A percentile compares a stretch with the other conserved stretches of the same genome.
Evolutionary conservation across 2,888 invertebrate species (phyloP).

Genomic region (Cataglyphis altisquamis): DNA sequence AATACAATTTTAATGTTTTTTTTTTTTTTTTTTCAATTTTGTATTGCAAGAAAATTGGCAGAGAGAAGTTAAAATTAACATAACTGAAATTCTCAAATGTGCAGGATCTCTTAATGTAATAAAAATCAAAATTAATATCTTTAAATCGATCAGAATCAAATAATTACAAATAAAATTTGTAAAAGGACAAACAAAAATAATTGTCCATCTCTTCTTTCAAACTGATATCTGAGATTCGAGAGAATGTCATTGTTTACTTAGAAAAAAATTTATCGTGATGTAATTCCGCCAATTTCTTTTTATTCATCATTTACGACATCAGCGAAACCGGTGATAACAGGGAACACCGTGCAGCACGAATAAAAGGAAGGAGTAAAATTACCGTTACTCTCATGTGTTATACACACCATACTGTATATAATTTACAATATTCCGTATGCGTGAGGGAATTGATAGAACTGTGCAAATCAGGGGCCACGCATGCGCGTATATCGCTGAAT

Average conservation of each 20-base stretch:
- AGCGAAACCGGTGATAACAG: background rate
- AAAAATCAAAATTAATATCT: background rate
- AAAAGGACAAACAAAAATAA: background rate
- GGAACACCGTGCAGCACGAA: conserved; percentile 9
- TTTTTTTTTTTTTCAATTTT: background rate
- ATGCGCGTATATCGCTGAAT: conserved; percentile 31
- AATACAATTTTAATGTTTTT: background rate
- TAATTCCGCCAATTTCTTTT: background rate
- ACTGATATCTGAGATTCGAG: background rate
- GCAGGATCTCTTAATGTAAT: background rate
- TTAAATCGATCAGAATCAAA: too few species aligned
- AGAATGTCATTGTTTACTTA: background rate
- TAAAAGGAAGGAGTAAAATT: conserved; percentile 36
- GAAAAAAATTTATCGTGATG: background rate
- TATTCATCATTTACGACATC: conserved; percentile 22
- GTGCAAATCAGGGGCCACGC: background rate
- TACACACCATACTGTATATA: conserved; percentile 43
- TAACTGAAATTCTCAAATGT: background rate
- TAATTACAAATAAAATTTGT: background rate
- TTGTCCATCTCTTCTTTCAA: background rate
- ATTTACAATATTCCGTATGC: conserved; percentile 58
- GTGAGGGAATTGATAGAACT: conserved; percentile 19
- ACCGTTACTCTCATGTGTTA: conserved; percentile 26
- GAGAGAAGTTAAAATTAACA: background rate
- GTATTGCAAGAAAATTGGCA: background rate